Evolutionary conservation across 2,113 vertebrate species (phyloP), one percentile per base, ranked within the genome.

Genomic region (Gopherus evgoodei): DNA sequence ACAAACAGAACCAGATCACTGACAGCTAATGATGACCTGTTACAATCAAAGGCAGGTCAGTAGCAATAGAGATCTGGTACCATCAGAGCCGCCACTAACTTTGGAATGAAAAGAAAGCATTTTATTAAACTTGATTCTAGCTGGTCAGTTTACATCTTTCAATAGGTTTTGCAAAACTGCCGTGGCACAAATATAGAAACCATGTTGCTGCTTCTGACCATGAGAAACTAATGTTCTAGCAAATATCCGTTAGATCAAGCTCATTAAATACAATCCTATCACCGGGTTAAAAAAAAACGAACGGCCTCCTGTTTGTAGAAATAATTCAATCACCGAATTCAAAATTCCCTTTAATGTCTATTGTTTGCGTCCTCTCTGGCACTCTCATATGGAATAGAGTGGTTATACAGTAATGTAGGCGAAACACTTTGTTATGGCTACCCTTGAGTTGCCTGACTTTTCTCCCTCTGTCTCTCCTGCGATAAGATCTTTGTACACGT

Each of bases 271-370:
- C 35, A 17, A 65, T 6, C 62, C 7, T n/a, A 9, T 9, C 62
- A 19, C 59, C 4, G 59, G 29, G 29, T 62, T 16, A 35, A 62
- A 62, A 62, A 57, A 11, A 25, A 54, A 27, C 2, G 16, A n/a
- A 21, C 35, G 35, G 62, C 16, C 35, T 69, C 35, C 62, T 17
- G 56, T 57, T 57, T 57, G 27, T 57, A 27, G 56, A n/a, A 11
- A 3, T 2, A 5, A 25, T 0, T 13, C 24, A 56, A 75, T 87
- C 85, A 2, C 49, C 25, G 0, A 8, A 11, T 27, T 0, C 14
- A 0, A 2, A 0, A 78, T 14, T 5, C 38, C 0, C n/a, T 52
- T 1, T 42, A 76, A 72, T 17, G 44, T 38, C 11, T 65, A 17
- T 10, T 5, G 83, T 47, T 52, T 22, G 81, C 17, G 19, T 38